phyloP scores from a whole-genome alignment of 2,888 invertebrate genomes.

The Adineta ricciae region DNA sequence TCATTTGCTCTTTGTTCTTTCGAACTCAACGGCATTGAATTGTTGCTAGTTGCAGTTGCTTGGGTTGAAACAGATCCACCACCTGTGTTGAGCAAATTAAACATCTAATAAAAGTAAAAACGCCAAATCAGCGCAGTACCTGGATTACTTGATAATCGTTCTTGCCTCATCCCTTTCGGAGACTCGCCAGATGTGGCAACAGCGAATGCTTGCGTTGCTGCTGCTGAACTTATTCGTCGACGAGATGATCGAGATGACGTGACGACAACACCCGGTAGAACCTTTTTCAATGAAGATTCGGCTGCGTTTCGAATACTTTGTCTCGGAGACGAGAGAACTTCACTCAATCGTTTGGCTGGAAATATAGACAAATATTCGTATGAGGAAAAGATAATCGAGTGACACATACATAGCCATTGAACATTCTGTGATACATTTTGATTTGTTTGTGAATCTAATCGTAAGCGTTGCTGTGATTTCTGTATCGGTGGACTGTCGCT shows the following conservation, averaged over 20 bases:
- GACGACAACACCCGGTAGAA: conserved; percentile 75
- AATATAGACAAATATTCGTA: background rate
- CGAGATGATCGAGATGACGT: conserved; percentile 81
- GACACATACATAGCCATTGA: background rate
- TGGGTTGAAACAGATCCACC: background rate
- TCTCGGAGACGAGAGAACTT: conserved; percentile 2
- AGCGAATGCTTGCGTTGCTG: conserved; percentile 73
- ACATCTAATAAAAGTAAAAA: background rate
- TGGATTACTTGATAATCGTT: background rate
- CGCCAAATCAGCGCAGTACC: background rate
- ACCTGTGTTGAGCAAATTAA: background rate
- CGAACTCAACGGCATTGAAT: background rate
- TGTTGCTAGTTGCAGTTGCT: background rate
- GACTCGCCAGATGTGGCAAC: conserved; percentile 75
- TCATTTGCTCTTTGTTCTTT: conserved; percentile 21
- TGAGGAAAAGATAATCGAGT: too few relatives aligned
- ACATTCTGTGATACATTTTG: background rate
- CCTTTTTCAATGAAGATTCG: conserved; percentile 34
- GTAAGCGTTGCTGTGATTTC: background rate
- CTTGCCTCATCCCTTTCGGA: background rate
- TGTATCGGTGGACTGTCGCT: background rate
- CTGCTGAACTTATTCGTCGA: conserved; percentile 55
- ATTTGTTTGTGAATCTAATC: background rate
- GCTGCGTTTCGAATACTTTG: conserved; percentile 23
- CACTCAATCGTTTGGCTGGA: conserved; percentile 18